phyloP scores from a whole-genome alignment of 1,140 invertebrate species.

The Bombyx mori region DNA sequence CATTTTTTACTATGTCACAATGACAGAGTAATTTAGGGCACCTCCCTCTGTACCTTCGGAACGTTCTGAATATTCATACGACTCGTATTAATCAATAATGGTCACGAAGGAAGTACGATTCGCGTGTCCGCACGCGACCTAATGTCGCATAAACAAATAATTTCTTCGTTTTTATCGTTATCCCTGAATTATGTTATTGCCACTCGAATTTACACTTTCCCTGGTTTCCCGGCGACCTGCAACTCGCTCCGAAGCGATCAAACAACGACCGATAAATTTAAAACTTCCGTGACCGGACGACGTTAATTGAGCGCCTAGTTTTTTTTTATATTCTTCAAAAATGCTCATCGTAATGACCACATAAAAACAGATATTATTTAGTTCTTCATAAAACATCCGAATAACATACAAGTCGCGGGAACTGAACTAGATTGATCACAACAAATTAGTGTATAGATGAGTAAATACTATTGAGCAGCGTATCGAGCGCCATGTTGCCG shows the following conservation, averaged over 20 bases:
- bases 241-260: slow-evolving; percentile 21
- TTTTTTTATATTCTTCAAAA: slow-evolving; percentile 59
- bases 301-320: slow-evolving; percentile 52
- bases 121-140: slow-evolving; percentile 65
- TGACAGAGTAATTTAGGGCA: slow-evolving; percentile 67
- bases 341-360: slow-evolving; percentile 54
- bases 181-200: slow-evolving; percentile 33
- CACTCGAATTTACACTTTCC: slow-evolving; percentile 26
- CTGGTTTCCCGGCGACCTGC: slow-evolving; percentile 1
- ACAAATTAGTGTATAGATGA: slow-evolving; percentile 16
- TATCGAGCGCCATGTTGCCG: slow-evolving; percentile 29
- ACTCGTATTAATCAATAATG: slow-evolving; percentile 65
- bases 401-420: slow-evolving; percentile 28
- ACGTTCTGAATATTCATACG: slow-evolving; percentile 74
- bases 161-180: slow-evolving; percentile 56
- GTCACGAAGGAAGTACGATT: slow-evolving; percentile 60
- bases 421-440: slow-evolving; percentile 33
- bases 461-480: not conserved
- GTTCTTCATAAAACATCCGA: slow-evolving; percentile 34
- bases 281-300: slow-evolving; percentile 54
- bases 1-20: slow-evolving; percentile 58
- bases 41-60: slow-evolving; percentile 87
- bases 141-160: slow-evolving; percentile 65
- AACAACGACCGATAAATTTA: slow-evolving; percentile 37
- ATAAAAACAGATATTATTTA: slow-evolving; percentile 50